These are phyloP conservation scores for Polyergus mexicanus DNA, from an alignment of 1,140 invertebrate species.

Conservation along the genomic window DNA sequence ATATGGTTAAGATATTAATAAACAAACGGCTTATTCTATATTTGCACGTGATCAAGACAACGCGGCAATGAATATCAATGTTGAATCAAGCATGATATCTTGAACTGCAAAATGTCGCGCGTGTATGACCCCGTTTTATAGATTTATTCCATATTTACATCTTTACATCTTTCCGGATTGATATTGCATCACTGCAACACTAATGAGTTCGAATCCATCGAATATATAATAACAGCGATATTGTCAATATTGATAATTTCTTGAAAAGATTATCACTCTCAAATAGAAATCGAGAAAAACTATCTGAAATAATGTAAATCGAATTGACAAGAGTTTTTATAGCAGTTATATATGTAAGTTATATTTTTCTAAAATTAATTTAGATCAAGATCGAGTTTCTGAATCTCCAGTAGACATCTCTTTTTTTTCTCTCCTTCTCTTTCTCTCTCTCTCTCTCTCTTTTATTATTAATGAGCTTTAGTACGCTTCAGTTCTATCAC, in stretches of 20 bases:
- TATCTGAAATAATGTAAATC: not conserved
- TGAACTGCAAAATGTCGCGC: constrained; percentile 37
- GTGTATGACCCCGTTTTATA: constrained; percentile 48
- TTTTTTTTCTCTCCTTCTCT: not conserved
- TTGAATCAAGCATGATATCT: constrained; percentile 42
- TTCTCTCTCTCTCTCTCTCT: not conserved
- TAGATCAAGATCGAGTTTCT: not conserved
- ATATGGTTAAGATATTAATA: constrained; percentile 30
- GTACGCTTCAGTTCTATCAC: not conserved
- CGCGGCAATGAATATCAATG: constrained; percentile 29
- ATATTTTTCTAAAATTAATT: constrained; percentile 3
- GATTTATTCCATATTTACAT: constrained; percentile 48
- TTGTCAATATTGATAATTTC: not conserved
- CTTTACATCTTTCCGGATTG: constrained; percentile 17
- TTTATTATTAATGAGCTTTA: constrained; percentile 6
- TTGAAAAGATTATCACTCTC: not conserved
- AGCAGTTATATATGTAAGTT: not conserved
- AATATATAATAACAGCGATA: constrained; percentile 4
- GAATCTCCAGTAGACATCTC: not conserved
- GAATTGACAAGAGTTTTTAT: not conserved
- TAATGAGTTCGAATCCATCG: constrained; percentile 18
- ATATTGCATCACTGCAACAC: constrained; percentile 36
- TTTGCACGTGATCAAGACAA: constrained; percentile 25
- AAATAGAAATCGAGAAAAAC: not conserved
- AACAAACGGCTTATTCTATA: constrained; percentile 40